phyloP scores from a whole-genome alignment of 2,888 invertebrate genomes.

The Glaucopsyche alexis region DNA sequence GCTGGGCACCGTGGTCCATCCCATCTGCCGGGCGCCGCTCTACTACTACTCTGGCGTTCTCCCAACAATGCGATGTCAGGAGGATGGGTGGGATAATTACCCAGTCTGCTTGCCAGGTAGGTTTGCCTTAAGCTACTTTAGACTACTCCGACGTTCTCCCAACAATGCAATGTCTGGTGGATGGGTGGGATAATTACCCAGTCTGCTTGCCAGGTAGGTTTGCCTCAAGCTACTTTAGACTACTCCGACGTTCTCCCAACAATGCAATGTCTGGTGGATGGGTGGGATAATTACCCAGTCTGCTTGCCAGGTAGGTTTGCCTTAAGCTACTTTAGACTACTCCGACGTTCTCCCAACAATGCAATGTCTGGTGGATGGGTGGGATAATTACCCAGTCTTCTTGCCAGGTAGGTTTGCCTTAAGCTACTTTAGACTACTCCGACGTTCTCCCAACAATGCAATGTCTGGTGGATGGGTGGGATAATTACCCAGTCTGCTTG shows the following conservation, averaged over 20 bases:
- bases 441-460: too few species aligned
- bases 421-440: too few species aligned
- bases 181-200: constrained; percentile 13
- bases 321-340: background rate
- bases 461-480: too few species aligned
- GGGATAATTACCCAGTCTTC: constrained; percentile 12
- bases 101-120: constrained; percentile 4
- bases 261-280: background rate
- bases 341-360: background rate
- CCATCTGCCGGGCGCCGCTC: constrained; percentile 1
- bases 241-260: background rate
- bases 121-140: background rate
- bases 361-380: background rate
- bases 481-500: too few species aligned
- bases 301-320: background rate
- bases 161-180: background rate
- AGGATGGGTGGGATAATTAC: constrained; percentile 11
- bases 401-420: too few species aligned
- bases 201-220: background rate
- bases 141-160: background rate
- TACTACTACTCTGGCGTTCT: constrained; percentile 15
- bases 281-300: constrained; percentile 15
- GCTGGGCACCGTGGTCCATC: constrained; percentile 1
- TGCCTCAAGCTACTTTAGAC: background rate
- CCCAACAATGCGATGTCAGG: background rate